phyloP scores from a whole-genome alignment of 92 coral and sea anemone genomes.

The Pocillopora meandrina region DNA sequence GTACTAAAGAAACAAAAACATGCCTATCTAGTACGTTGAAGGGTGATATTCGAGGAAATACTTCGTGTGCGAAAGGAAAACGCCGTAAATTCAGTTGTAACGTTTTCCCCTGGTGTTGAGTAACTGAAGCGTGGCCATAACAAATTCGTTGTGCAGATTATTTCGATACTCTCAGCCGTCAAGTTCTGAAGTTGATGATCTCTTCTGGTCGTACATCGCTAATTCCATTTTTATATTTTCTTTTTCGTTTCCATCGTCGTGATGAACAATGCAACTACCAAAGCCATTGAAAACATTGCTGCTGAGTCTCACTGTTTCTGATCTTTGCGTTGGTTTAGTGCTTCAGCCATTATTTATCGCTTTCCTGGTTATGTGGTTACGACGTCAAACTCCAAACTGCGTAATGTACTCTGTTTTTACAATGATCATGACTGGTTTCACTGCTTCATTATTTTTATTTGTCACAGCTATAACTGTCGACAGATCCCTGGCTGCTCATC shows the following conservation, averaged over 20 bases:
- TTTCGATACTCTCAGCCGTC: neutral
- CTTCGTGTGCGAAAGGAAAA: too few relatives aligned
- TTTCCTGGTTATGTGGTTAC: neutral
- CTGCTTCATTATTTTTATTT: neutral
- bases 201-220: neutral
- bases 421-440: neutral
- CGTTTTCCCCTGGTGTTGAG: neutral
- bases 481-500: slow-evolving; percentile 7
- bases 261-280: neutral
- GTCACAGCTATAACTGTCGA: neutral
- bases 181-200: neutral
- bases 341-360: neutral
- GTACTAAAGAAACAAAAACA: too few relatives aligned
- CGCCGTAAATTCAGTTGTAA: neutral
- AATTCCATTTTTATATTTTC: slow-evolving; percentile 1
- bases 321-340: neutral
- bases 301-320: slow-evolving; percentile 19
- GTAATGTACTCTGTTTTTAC: neutral
- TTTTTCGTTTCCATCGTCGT: neutral
- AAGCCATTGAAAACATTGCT: neutral
- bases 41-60: too few relatives aligned
- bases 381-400: neutral
- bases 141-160: neutral
- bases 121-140: neutral
- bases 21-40: too few relatives aligned